A percentile compares a stretch with the other conserved stretches of the same genome.
phyloP scores from a whole-genome alignment of 2,888 invertebrate species.

The Deroplatys truncata region DNA sequence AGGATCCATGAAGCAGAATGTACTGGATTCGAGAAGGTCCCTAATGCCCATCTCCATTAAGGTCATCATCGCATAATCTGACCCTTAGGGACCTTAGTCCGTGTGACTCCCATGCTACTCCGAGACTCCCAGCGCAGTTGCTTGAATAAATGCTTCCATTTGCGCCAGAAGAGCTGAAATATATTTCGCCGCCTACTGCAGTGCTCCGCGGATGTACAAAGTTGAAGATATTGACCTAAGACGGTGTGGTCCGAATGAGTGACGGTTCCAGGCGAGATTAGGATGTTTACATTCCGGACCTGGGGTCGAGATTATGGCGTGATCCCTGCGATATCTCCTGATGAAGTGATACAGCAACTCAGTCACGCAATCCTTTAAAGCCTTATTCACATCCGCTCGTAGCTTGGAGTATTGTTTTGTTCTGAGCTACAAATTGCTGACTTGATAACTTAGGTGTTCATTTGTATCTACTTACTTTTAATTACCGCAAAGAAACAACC shows the following conservation, averaged over 20 bases:
- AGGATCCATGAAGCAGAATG: not conserved
- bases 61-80: not conserved
- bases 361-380: not conserved
- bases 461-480: not conserved
- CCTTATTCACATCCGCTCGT: not conserved
- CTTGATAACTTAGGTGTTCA: not conserved
- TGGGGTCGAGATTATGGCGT: not conserved
- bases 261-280: not conserved
- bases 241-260: not conserved
- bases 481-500: no score
- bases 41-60: not conserved
- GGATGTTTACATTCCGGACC: not conserved
- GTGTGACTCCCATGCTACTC: not conserved
- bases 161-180: not conserved
- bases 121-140: not conserved
- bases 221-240: not conserved
- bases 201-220: not conserved
- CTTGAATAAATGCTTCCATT: not conserved
- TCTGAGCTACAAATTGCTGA: not conserved
- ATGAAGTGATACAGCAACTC: not conserved
- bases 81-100: not conserved
- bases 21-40: not conserved
- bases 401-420: not conserved
- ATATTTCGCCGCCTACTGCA: not conserved
- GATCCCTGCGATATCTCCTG: not conserved